Conservation (phyloP, 2,797 vertebrate species). For the Crax fasciolata region DNA sequence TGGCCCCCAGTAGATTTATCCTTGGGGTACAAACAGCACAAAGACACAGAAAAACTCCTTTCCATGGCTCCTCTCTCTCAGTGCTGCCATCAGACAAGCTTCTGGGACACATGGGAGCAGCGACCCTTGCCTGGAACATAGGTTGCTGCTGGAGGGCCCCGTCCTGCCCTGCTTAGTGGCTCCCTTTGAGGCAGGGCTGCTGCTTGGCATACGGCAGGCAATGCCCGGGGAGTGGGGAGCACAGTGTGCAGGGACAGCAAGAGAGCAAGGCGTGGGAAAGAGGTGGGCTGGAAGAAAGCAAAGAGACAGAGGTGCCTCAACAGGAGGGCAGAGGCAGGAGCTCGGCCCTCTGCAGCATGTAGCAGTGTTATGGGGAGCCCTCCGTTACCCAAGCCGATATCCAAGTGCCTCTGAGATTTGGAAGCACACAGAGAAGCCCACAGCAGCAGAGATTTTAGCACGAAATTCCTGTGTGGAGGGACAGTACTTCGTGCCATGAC, state of each 20-base stretch:
- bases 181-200: not conserved
- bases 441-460: not conserved
- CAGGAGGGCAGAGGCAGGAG: not conserved
- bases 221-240: accelerated
- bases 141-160: not conserved
- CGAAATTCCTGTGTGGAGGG: not conserved
- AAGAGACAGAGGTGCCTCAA: not conserved
- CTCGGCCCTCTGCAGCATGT: not conserved
- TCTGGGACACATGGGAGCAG: not conserved
- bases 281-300: not conserved
- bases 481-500: accelerated
- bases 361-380: not conserved
- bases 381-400: accelerated
- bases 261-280: not conserved
- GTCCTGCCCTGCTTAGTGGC: not conserved
- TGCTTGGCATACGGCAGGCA: not conserved
- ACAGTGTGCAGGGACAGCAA: accelerated
- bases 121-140: not conserved
- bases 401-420: accelerated
- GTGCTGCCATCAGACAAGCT: not conserved
- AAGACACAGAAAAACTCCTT: not conserved
- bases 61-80: not conserved
- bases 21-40: not conserved
- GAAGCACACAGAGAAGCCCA: not conserved
- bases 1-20: not conserved